Evolutionary conservation across 2,888 invertebrate genomes (phyloP).

Genomic region (Agrilus mali): DNA sequence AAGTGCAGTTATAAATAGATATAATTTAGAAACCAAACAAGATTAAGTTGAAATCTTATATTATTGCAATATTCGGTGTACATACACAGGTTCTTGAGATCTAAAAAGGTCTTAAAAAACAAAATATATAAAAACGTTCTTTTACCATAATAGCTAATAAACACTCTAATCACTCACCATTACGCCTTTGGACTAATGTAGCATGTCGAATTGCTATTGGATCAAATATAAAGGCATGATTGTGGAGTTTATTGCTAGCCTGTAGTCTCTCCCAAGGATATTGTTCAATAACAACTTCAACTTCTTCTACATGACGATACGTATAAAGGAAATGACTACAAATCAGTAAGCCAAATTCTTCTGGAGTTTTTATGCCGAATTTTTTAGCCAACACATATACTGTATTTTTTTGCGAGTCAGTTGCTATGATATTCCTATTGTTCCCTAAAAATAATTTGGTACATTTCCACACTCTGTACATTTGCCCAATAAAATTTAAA

Average conservation of each 20-base stretch:
- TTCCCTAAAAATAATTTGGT: conserved; percentile 28
- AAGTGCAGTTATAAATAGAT: too few species aligned
- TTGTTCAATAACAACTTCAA: conserved; percentile 55
- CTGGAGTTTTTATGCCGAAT: conserved; percentile 62
- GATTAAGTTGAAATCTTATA: too few species aligned
- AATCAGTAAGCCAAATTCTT: conserved; percentile 62
- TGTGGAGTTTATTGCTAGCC: conserved; percentile 44
- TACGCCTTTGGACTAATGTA: conserved; percentile 51
- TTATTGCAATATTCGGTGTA: too few species aligned
- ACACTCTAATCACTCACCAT: conserved; percentile 42
- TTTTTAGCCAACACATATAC: conserved; percentile 69
- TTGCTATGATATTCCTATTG: conserved; percentile 68
- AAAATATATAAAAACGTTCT: too few species aligned
- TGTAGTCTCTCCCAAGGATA: conserved; percentile 64
- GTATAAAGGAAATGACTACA: conserved; percentile 62
- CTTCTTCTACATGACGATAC: conserved; percentile 62
- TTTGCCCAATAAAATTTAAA: too few species aligned
- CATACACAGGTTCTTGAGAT: too few species aligned
- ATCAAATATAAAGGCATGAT: conserved; percentile 64
- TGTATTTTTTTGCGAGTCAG: conserved; percentile 74
- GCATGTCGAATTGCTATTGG: conserved; percentile 56
- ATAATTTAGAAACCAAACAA: too few species aligned
- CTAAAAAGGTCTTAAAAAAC: too few species aligned
- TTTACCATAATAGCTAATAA: too few species aligned
- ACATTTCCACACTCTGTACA: too few species aligned